Conservation (phyloP, 2,888 invertebrate genomes). For the Ophioninae sp. region DNA sequence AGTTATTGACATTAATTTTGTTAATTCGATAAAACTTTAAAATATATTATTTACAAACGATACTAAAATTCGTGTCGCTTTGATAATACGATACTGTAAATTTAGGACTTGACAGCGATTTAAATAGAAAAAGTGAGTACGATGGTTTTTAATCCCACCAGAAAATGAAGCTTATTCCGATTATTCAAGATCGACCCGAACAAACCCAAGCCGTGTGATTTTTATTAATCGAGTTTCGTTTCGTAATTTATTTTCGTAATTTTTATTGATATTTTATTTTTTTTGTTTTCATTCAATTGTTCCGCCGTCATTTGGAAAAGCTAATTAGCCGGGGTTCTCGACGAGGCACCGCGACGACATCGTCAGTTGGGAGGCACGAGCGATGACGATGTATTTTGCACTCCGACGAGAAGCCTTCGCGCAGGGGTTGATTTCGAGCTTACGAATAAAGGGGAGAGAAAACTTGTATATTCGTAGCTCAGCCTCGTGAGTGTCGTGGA, state of each 20-base stretch:
- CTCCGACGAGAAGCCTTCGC: conserved; percentile 47
- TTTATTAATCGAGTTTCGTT: neutral
- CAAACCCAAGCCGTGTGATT: too few relatives aligned
- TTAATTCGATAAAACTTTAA: too few relatives aligned
- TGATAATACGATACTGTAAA: too few relatives aligned
- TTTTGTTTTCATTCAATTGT: neutral
- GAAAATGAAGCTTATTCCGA: too few relatives aligned
- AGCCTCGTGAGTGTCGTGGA: conserved; percentile 29
- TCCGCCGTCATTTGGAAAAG: conserved; percentile 51
- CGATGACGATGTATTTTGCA: conserved; percentile 33
- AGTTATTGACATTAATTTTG: too few relatives aligned
- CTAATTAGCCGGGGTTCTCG: conserved; percentile 28
- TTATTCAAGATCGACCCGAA: too few relatives aligned
- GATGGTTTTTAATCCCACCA: too few relatives aligned
- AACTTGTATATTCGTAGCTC: conserved; percentile 49
- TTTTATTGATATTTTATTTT: neutral
- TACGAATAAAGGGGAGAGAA: conserved; percentile 49
- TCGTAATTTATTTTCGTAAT: neutral
- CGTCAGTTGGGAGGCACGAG: conserved; percentile 40
- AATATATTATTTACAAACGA: too few relatives aligned
- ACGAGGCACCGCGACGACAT: conserved; percentile 35
- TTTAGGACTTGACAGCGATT: too few relatives aligned
- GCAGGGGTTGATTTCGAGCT: conserved; percentile 54
- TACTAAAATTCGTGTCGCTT: too few relatives aligned
- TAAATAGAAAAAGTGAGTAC: too few relatives aligned